phyloP scores from a whole-genome alignment of 2,113 vertebrate species.

The Alectura lathami region DNA sequence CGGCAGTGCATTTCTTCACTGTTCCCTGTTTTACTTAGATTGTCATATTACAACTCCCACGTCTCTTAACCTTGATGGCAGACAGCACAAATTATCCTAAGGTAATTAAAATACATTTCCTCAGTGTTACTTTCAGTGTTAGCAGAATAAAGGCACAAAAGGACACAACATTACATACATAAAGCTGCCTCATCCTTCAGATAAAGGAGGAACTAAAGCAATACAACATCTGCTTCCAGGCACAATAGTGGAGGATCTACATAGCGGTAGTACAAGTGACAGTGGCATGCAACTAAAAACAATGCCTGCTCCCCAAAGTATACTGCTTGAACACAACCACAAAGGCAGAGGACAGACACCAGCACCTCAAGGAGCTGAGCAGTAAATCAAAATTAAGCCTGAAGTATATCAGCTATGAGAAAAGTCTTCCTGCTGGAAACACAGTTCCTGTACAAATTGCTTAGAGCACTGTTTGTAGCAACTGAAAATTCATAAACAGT shows the following conservation, averaged over 20 bases:
- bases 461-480: not conserved
- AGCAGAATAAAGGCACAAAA: not conserved
- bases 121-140: not conserved
- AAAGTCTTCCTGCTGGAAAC: not conserved
- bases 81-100: not conserved
- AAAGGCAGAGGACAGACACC: not conserved
- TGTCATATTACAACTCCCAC: not conserved
- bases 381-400: not conserved
- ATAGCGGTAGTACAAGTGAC: not conserved
- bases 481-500: not conserved
- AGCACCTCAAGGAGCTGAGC: not conserved
- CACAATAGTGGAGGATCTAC: not conserved
- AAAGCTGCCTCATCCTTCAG: not conserved
- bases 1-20: not conserved
- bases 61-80: not conserved
- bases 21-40: not conserved
- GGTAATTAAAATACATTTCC: not conserved
- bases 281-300: not conserved
- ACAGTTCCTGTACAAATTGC: not conserved
- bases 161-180: not conserved
- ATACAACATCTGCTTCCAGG: not conserved
- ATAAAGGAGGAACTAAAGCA: not conserved
- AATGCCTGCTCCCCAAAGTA: not conserved
- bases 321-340: not conserved
- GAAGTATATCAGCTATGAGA: not conserved